Base-by-base conservation (phyloP, 2,888 invertebrate genomes). In the Papilio protenor region DNA sequence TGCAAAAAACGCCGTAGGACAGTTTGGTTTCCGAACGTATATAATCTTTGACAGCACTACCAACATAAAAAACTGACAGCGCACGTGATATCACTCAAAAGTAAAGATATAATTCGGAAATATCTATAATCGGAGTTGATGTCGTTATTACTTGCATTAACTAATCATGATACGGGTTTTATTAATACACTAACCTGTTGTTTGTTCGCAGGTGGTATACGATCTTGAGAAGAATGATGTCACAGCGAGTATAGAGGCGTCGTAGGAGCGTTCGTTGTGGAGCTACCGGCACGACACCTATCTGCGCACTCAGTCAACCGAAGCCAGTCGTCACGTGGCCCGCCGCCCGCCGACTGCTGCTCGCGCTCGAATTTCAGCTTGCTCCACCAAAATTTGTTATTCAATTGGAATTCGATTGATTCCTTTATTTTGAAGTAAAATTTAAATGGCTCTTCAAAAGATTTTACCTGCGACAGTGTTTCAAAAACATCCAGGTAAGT, bases 321-420 rank as follows among this genome's bases (percentile, higher is more conserved):
- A 79, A 81, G 84, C 82, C 81, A 85, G 86, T 84, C 75, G 82
- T 88, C 89, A 87, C 87, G 86, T 83, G 88, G 84, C 84, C 81
- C 78, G 85, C 79, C 85, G 81, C 78, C 78, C 78, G 83, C 55
- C 82, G 84, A 91, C 89, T 90, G 90, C 77, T 80, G 79, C 61
- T 74, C 79, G 79, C 69, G 59, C 45, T 59, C 79, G 74, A 73
- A 79, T 77, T 82, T 73, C 75, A 78, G 76, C 78, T 77, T 66
- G 79, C 76, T 73, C 49, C 57, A 79, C 73, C 81, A 79, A 82
- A 83, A 82, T 82, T 84, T 81, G 80, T 79, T 85, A 88, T 87
- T 85, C 77, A 81, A 23, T 69, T 79, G 69, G n/a, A 16, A 77
- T 33, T 45, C 49, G 33, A 55, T 55, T 49, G 21, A 69, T 72